Base-by-base conservation (phyloP, 2,113 vertebrate genomes). In the Alaudala cheleensis region DNA sequence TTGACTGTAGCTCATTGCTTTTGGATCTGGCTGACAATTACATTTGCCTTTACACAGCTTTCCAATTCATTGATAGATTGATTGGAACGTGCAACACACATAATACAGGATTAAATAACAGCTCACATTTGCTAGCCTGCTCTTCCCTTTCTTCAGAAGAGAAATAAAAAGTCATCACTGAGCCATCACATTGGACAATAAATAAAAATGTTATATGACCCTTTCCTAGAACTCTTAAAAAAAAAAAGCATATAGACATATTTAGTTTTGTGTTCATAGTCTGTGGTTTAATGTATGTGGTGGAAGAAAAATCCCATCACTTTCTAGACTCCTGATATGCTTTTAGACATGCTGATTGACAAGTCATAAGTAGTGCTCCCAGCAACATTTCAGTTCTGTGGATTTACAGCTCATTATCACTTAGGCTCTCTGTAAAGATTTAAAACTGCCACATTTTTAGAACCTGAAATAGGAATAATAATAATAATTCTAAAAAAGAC, bases 341-440 rank as follows among this genome's bases (percentile, higher is more conserved):
- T 94, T 64, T 57, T 50, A 94, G 90, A 81, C 80, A 50, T 3
- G 2, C 61, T 90, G 93, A 96, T 90, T 96, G 93, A 96, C 94
- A 95, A 94, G 72, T 60, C 92, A 28, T 96, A 96, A 94, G 95
- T 79, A 94, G 80, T 69, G 94, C 94, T 96, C 80, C 92, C 90
- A 92, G 92, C 88, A 94, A 94, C 86, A 78, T 90, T 97, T 95
- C 81, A 79, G 82, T 96, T 96, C 65, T 86, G 72, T 94, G 88
- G 92, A 83, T 93, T 96, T 95, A 94, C 65, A 74, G 90, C 85
- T 95, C 76, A 83, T 96, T 97, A 90, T 92, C 93, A 65, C 69
- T 94, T 93, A 78, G 61, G 29, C 53, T 96, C 60, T 88, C 90
- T 72, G 60, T 90, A 90, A 95, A 94, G 80, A 81, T 92, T 92